Evolutionary conservation across 1,140 invertebrate species (phyloP).

Genomic region (Bilobella aurantiaca): DNA sequence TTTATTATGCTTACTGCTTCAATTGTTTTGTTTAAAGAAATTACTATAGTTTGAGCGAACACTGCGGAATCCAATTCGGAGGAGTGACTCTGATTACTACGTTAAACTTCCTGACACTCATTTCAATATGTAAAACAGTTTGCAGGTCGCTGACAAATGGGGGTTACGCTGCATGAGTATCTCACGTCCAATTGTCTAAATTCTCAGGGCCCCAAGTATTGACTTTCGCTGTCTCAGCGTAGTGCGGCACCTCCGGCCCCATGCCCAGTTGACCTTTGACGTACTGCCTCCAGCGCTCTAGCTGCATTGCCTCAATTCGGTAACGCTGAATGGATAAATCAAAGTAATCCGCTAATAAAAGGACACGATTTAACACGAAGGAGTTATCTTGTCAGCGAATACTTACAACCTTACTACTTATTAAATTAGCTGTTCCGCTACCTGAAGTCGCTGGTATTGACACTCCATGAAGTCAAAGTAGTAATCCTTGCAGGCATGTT

Average conservation of each 20-base stretch:
- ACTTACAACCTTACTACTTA: not conserved
- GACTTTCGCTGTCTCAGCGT: not conserved
- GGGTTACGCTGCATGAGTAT: too few species aligned
- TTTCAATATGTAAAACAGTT: too few species aligned
- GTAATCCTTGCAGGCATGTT: slow-evolving; percentile 17
- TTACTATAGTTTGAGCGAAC: too few species aligned
- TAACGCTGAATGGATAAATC: not conserved
- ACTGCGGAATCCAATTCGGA: too few species aligned
- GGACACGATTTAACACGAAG: not conserved
- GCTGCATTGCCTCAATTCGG: slow-evolving; percentile 7
- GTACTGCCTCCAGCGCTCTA: slow-evolving; percentile 14
- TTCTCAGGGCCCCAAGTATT: too few species aligned
- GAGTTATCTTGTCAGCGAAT: not conserved
- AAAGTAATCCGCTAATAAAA: not conserved
- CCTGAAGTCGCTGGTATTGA: slow-evolving; percentile 18
- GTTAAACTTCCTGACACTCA: too few species aligned
- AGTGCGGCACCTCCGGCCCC: slow-evolving; percentile 1
- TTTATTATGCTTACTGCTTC: too few species aligned
- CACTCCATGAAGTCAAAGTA: slow-evolving; percentile 28
- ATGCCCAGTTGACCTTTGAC: not conserved
- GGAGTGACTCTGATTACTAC: too few species aligned
- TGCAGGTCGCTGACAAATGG: too few species aligned
- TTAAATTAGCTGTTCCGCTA: too few species aligned
- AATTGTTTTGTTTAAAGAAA: too few species aligned
- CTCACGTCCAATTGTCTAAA: too few species aligned